Base-by-base conservation (phyloP, 2,888 invertebrate genomes). In the Eudasyphora cyanicolor region DNA sequence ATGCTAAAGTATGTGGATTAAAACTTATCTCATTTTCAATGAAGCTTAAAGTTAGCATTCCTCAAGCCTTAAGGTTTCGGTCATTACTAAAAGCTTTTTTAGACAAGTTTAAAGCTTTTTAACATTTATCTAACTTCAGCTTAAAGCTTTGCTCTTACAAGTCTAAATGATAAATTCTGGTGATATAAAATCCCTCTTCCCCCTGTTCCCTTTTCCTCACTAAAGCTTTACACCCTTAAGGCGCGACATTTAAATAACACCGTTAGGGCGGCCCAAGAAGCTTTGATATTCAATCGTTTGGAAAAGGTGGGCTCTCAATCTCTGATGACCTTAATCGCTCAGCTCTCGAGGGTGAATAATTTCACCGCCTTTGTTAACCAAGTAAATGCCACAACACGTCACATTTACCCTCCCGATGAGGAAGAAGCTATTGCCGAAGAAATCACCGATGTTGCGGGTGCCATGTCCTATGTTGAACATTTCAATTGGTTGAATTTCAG, bases 281-380 rank as follows among this genome's bases (percentile, higher is more conserved):
- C 96, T 51, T 90, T 98, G 51, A 95, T 97, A 92, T 97, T 97
- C 92, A 98, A 98, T 92, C 93, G 97, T 24, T 96, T 97, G 74
- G 97, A 97, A n/a, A 97, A 97, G 92, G 97, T 97, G 29, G 97
- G 97, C 82, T 96, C 96, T 71, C 97, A 97, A 92, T 97, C 97
- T 12, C 95, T 97, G 90, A 97, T 97, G 95, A 95, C 95, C 89
- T 93, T 97, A 10, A 91, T 97, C 38, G 92, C 95, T 80, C 92
- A 95, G 75, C 92, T 97, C 69, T 94, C 89, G 5, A 7, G 35
- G 0, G 64, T 86, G 0, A 86, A 90, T 73, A 82, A 85, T n/a
- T 90, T 87, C 32, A n/a, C 0, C 0, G 19, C 0, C 7, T 38
- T 19, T 17, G 42, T 2, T 60, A 8, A 19, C 8, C 6, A n/a